Evolutionary conservation across 1,140 invertebrate genomes (phyloP).

Genomic region (Camponotus vicinus): DNA sequence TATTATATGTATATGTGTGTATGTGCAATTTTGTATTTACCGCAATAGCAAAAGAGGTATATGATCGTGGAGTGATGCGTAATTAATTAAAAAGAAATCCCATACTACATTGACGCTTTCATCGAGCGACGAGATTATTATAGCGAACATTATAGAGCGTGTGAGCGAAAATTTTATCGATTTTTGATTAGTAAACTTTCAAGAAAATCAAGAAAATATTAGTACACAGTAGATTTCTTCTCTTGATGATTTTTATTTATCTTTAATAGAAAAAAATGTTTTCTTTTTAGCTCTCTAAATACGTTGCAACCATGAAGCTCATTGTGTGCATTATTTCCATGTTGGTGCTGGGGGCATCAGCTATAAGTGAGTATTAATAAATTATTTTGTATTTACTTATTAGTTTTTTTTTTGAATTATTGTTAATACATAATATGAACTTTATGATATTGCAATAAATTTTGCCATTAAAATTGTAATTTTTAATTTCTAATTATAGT

Average conservation of each 20-base stretch:
- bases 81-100: constrained; percentile 20
- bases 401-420: constrained; percentile 9
- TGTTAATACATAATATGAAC: background rate
- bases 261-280: background rate
- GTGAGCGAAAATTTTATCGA: background rate
- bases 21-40: constrained; percentile 33
- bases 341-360: constrained; percentile 77
- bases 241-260: background rate
- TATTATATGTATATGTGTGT: background rate
- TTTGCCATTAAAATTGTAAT: constrained; percentile 39
- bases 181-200: background rate
- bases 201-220: background rate
- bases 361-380: constrained; percentile 80
- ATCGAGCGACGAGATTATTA: no score
- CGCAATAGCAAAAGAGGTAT: background rate
- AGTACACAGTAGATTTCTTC: background rate
- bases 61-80: constrained; percentile 11
- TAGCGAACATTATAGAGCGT: background rate
- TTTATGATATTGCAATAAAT: constrained; percentile 6
- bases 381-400: background rate
- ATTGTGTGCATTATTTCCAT: constrained; percentile 76
- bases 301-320: constrained; percentile 76
- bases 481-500: constrained; percentile 77
- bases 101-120: no score
- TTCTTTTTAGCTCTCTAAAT: constrained; percentile 63